Evolutionary conservation across 2,888 invertebrate genomes (phyloP).

Genomic region (Pterostichus madidus): DNA sequence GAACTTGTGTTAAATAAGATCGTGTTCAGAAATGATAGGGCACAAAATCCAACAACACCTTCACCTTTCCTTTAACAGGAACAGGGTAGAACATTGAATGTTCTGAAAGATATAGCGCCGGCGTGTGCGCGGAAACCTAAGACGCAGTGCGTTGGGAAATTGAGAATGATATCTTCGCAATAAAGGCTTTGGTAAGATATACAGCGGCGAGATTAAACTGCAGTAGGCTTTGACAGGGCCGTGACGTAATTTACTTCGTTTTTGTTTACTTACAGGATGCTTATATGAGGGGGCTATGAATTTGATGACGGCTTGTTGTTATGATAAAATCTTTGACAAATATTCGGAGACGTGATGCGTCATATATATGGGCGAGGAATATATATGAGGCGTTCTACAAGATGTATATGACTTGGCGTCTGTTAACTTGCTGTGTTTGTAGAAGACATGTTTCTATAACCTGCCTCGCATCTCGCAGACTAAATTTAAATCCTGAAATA

Average conservation of each 20-base stretch:
- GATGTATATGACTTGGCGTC: conserved; percentile 32
- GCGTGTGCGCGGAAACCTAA: conserved; percentile 33
- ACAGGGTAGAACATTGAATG: conserved; percentile 15
- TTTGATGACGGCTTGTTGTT: conserved; percentile 40
- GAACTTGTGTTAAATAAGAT: not conserved
- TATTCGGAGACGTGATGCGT: conserved; percentile 42
- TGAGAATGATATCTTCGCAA: conserved; percentile 44
- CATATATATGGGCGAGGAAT: conserved; percentile 45
- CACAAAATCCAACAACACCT: conserved; percentile 10
- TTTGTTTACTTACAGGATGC: conserved; percentile 28
- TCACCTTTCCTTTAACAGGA: not conserved
- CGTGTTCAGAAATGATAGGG: conserved; percentile 23
- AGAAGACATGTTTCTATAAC: conserved; percentile 20
- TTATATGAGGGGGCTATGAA: conserved; percentile 20
- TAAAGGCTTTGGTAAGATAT: conserved; percentile 38
- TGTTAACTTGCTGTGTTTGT: conserved; percentile 42
- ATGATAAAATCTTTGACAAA: conserved; percentile 48
- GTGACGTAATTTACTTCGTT: conserved; percentile 19
- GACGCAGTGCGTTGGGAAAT: conserved; percentile 20
- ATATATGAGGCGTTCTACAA: conserved; percentile 36
- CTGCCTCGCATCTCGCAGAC: not conserved
- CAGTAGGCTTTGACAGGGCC: conserved; percentile 38
- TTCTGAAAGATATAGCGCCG: conserved; percentile 17
- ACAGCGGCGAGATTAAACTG: conserved; percentile 44
- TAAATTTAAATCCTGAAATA: conserved; percentile 10